These are phyloP conservation scores for Ceriagrion tenellum DNA, from an alignment of 2,888 invertebrate species.

Conservation along the genomic window DNA sequence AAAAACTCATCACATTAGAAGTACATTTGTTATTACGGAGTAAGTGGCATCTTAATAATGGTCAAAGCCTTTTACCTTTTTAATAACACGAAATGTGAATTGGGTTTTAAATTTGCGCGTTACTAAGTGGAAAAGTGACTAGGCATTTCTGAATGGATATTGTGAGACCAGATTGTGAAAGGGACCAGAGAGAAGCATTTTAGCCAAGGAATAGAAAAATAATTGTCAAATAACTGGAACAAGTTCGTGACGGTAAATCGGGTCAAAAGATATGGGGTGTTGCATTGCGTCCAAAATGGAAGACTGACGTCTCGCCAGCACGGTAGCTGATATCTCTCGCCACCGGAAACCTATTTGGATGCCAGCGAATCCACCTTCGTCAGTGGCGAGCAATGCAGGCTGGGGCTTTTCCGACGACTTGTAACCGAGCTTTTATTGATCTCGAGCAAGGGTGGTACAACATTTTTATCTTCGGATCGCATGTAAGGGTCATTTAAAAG, in stretches of 20 bases:
- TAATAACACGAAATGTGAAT: neutral
- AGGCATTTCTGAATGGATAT: neutral
- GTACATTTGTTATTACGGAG: too few species aligned
- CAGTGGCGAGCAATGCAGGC: neutral
- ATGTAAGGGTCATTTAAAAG: neutral
- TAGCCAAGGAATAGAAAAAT: neutral
- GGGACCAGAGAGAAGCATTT: neutral
- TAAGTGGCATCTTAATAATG: too few species aligned
- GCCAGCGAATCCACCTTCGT: neutral
- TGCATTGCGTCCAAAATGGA: neutral
- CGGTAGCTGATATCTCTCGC: slow-evolving; percentile 4
- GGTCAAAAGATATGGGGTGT: slow-evolving; percentile 12
- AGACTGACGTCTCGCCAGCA: neutral
- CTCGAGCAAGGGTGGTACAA: neutral
- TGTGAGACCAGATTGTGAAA: neutral
- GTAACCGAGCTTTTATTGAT: neutral
- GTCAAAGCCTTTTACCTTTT: too few species aligned
- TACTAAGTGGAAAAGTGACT: neutral
- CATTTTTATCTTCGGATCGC: neutral
- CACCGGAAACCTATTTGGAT: neutral
- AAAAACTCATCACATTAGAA: too few species aligned
- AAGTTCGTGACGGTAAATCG: neutral
- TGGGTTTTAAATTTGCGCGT: neutral
- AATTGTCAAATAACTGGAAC: neutral
- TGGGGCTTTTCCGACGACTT: neutral